These are phyloP conservation scores for Cephalopholis sonnerati DNA, from an alignment of 2,113 vertebrate species.

Conservation along the genomic window DNA sequence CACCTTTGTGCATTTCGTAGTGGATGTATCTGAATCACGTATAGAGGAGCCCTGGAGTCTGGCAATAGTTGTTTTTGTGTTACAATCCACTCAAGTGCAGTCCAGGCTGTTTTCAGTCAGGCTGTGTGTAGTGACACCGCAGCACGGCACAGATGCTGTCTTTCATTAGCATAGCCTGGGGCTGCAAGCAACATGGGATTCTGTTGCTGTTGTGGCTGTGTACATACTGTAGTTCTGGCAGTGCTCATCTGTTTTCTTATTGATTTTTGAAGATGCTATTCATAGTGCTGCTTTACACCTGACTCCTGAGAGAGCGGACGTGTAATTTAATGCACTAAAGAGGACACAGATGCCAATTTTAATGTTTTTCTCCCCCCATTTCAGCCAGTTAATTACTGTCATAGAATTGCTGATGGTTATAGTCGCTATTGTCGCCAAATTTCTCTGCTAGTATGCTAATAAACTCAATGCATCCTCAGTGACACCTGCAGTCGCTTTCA, in stretches of 20 bases:
- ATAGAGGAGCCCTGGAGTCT: not conserved
- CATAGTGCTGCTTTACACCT: slow-evolving; percentile 23
- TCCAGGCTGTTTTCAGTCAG: not conserved
- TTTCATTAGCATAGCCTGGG: slow-evolving; percentile 6
- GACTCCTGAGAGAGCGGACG: slow-evolving; percentile 15
- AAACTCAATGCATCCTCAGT: not conserved
- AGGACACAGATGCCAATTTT: not conserved
- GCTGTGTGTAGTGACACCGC: slow-evolving; percentile 19
- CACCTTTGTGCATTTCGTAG: not conserved
- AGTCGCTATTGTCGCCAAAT: not conserved
- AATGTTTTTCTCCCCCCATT: not conserved
- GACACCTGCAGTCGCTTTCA: not conserved
- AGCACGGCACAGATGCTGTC: slow-evolving; percentile 15
- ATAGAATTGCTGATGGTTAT: not conserved
- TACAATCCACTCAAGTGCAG: not conserved
- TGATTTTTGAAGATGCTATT: slow-evolving; percentile 52
- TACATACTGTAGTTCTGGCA: not conserved
- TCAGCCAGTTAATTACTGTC: not conserved
- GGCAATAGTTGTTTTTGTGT: not conserved
- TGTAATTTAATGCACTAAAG: not conserved
- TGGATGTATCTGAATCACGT: not conserved
- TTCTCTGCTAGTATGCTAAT: not conserved
- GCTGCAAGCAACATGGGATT: slow-evolving; percentile 34
- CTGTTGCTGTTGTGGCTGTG: slow-evolving; percentile 37
- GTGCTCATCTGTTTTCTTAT: slow-evolving; percentile 26